phyloP scores from a whole-genome alignment of 2,888 invertebrate genomes.

The Andrena hattorfiana region DNA sequence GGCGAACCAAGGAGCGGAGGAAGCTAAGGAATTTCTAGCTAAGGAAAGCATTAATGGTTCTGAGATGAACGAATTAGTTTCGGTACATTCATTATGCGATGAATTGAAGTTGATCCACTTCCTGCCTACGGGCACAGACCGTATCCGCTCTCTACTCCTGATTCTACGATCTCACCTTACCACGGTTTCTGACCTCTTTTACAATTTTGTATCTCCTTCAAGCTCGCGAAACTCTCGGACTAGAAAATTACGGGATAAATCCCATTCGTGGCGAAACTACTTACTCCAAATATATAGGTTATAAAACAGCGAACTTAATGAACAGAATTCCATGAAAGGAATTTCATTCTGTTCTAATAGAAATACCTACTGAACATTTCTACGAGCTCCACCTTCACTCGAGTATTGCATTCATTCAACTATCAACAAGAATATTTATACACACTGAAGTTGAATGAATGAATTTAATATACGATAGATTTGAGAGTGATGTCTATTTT shows the following conservation, averaged over 20 bases:
- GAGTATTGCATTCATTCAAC: too few relatives aligned
- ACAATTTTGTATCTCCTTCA: slow-evolving; percentile 11
- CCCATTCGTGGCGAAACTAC: neutral
- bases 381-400: too few relatives aligned
- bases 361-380: neutral
- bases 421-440: neutral
- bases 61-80: slow-evolving; percentile 18
- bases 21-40: neutral
- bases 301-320: neutral
- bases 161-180: slow-evolving; percentile 55
- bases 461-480: neutral
- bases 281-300: neutral
- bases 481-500: neutral
- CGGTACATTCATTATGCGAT: slow-evolving; percentile 39
- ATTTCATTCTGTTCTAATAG: neutral
- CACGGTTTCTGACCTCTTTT: slow-evolving; percentile 51
- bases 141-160: slow-evolving; percentile 54
- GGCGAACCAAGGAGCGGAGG: neutral
- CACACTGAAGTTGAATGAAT: neutral
- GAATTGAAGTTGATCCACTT: slow-evolving; percentile 56
- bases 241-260: neutral
- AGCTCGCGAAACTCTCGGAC: slow-evolving; percentile 13
- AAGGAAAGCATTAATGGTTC: neutral
- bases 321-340: neutral
- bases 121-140: slow-evolving; percentile 50